Evolutionary conservation across 2,888 invertebrate species (phyloP), one percentile per base, ranked within the genome.

Genomic region (Trimorus sp.): DNA sequence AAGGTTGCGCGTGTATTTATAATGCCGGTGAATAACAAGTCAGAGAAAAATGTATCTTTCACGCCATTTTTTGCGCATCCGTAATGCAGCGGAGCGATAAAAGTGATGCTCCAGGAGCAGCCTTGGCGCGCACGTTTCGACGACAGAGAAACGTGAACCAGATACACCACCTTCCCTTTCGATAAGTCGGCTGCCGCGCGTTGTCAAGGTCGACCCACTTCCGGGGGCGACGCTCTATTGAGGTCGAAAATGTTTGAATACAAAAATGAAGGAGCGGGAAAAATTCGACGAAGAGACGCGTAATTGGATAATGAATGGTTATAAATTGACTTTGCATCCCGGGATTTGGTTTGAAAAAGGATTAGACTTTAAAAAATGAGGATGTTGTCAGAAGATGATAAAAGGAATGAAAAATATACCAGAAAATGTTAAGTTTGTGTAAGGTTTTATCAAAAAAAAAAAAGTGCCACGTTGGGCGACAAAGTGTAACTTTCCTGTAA

Each of bases 171-270:
- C 73, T 62, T 82, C 78, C 63, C 73, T 77, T 82, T 74, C 77
- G 51, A 63, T 59, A 62, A 45, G 40, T n/a, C n/a, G n/a, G n/a
- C n/a, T n/a, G n/a, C n/a, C n/a, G n/a, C 66, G 63, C 51, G 48
- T 53, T 60, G 48, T 53, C 83, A 85, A 86, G 87, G 86, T 74
- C 85, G 65, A 9, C 26, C 11, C 42, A 80, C 75, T 88, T 88
- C 86, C 87, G 85, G 85, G 84, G 76, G 71, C 76, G 77, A 83
- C 42, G 82, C 71, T 81, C 84, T 78, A 56, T 77, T 82, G 76
- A 86, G 86, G 83, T 84, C 79, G 40, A 54, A 66, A 26, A 26
- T 26, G 26, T 26, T 26, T 26, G 4, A 26, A 4, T 26, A 4
- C 2, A 26, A 26, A 26, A 26, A 26, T 26, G 26, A 26, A 26